Conservation (phyloP, 2,797 vertebrate species). For the Rhinichthys osculus region DNA sequence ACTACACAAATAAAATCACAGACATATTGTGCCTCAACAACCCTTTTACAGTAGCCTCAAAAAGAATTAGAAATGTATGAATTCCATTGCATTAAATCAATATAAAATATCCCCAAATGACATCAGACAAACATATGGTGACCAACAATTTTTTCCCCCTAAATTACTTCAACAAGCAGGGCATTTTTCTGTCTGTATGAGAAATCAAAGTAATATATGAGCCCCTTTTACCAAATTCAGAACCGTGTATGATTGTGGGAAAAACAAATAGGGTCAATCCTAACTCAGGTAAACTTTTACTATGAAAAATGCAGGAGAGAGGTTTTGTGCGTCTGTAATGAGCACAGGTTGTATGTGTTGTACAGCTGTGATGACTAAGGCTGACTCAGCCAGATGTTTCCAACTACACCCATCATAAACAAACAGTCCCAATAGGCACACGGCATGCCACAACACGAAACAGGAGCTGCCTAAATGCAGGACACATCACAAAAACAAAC, state of each 20-base stretch:
- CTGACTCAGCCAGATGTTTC: slow-evolving; percentile 12
- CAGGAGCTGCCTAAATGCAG: neutral
- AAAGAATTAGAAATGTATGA: too few relatives aligned
- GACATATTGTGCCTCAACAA: neutral
- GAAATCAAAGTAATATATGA: neutral
- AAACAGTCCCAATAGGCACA: neutral
- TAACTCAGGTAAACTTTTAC: neutral
- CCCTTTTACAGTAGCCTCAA: neutral
- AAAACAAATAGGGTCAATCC: neutral
- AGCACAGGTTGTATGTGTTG: slow-evolving; percentile 12
- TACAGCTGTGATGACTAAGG: slow-evolving; percentile 9
- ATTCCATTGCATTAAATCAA: neutral
- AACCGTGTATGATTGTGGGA: neutral
- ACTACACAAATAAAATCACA: neutral
- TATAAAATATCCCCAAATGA: neutral
- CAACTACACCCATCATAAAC: slow-evolving; percentile 24
- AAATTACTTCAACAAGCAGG: too few relatives aligned
- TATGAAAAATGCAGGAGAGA: neutral
- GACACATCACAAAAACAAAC: neutral
- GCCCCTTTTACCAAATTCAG: neutral
- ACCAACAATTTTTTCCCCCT: neutral
- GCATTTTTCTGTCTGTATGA: neutral
- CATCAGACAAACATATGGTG: neutral
- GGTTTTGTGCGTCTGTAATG: neutral
- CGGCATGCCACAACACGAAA: neutral